Evolutionary conservation across 2,797 vertebrate genomes (phyloP).

Genomic region (Falco cherrug): DNA sequence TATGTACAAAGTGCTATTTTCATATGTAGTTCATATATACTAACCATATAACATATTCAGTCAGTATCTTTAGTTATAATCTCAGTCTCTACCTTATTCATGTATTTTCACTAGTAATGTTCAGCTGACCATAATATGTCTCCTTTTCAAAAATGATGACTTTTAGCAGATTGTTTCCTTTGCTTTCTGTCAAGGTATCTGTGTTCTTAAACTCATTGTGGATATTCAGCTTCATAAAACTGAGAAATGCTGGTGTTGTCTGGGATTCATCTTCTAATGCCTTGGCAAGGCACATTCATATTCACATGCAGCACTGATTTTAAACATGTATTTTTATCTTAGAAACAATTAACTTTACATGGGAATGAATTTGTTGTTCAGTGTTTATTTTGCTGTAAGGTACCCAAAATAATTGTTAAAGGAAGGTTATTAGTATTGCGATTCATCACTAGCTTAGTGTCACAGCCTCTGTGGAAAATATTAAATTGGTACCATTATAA

Average conservation of each 20-base stretch:
- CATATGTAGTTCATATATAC: neutral
- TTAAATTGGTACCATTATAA: neutral
- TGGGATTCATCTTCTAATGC: neutral
- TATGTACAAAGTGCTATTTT: neutral
- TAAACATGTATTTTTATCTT: neutral
- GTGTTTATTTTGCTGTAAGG: conserved; percentile 10
- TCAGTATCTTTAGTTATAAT: neutral
- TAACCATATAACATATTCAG: neutral
- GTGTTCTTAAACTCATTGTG: neutral
- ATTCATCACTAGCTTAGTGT: conserved; percentile 34
- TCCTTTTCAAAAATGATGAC: neutral
- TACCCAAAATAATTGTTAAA: conserved; percentile 9
- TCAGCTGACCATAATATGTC: neutral
- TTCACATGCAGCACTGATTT: neutral
- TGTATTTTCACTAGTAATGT: neutral
- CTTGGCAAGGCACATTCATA: neutral
- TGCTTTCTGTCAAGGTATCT: neutral
- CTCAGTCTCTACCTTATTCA: neutral
- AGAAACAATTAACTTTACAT: neutral
- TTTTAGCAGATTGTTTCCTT: neutral
- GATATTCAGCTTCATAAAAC: neutral
- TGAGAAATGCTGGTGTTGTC: neutral
- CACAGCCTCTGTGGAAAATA: neutral
- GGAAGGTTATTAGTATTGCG: conserved; percentile 29
- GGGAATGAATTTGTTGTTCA: neutral